Conservation (phyloP, 2,797 vertebrate genomes). For the Urosaurus nigricauda region DNA sequence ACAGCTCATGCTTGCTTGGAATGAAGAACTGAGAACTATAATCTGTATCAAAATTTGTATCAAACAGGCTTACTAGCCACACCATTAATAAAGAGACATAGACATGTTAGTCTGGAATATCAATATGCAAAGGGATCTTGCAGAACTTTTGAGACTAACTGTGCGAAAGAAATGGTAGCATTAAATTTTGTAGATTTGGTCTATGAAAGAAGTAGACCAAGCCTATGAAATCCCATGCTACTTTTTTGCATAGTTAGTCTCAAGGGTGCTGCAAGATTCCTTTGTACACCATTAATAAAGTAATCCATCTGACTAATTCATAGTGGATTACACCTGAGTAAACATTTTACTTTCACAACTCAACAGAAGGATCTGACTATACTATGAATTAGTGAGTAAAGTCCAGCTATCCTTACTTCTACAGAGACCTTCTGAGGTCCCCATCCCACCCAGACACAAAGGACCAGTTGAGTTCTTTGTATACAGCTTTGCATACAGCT, state of each 20-base stretch:
- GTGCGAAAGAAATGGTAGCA: too few species aligned
- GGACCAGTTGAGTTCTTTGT: neutral
- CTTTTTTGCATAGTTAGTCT: too few species aligned
- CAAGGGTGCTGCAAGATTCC: too few species aligned
- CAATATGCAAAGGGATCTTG: too few species aligned
- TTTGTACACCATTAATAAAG: neutral
- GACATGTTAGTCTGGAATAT: too few species aligned
- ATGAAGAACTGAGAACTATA: neutral
- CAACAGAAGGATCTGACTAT: neutral
- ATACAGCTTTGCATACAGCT: neutral
- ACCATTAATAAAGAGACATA: neutral
- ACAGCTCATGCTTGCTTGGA: too few species aligned
- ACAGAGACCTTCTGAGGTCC: neutral
- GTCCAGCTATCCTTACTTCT: neutral
- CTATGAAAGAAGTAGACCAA: too few species aligned
- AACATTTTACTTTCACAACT: neutral
- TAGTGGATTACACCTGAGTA: neutral
- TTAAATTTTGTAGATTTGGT: too few species aligned
- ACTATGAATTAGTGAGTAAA: neutral
- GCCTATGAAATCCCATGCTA: too few species aligned
- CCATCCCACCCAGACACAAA: neutral
- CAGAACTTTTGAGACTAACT: too few species aligned
- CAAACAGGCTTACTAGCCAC: neutral
- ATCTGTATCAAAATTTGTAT: neutral
- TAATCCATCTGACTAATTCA: neutral